Percentiles rank a stretch among this genome's conserved stretches.
Conservation (phyloP, 2,797 vertebrate species). For the Carapus acus region DNA sequence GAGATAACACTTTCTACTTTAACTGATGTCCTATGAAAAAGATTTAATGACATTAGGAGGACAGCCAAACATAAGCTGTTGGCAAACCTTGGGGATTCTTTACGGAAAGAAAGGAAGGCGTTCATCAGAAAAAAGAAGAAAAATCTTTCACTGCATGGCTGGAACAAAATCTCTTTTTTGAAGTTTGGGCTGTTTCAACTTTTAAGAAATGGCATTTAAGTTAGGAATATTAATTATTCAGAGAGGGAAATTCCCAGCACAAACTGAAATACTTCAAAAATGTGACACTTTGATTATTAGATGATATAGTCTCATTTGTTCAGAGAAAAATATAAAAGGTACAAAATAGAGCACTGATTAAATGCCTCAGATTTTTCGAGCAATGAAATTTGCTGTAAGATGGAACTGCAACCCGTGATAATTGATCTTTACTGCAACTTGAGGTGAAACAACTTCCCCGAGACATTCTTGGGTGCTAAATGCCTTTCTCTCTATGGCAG, state of each 20-base stretch:
- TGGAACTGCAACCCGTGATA: conserved; percentile 22
- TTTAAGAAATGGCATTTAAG: not conserved
- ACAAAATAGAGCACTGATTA: too few species aligned
- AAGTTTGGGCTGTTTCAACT: not conserved
- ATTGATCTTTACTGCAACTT: conserved; percentile 25
- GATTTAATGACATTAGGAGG: conserved; percentile 51
- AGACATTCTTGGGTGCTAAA: conserved; percentile 41
- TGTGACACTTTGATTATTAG: too few species aligned
- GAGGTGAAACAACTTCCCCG: conserved; percentile 35
- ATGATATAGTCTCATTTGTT: too few species aligned
- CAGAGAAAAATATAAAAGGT: too few species aligned
- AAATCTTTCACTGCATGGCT: conserved; percentile 19
- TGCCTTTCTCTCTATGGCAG: conserved; percentile 11
- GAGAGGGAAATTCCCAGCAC: too few species aligned
- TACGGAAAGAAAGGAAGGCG: conserved; percentile 42
- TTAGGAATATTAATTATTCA: too few species aligned
- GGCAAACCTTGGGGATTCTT: conserved; percentile 38
- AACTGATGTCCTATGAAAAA: conserved; percentile 41
- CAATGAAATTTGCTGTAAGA: too few species aligned
- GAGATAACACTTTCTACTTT: conserved; percentile 49
- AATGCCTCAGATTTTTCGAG: too few species aligned
- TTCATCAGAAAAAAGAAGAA: too few species aligned
- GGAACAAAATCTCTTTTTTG: conserved; percentile 14
- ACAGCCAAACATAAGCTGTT: conserved; percentile 50
- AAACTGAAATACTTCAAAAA: not conserved